Evolutionary conservation across 2,888 invertebrate species (phyloP).

Genomic region (Cheiracanthium punctorium): DNA sequence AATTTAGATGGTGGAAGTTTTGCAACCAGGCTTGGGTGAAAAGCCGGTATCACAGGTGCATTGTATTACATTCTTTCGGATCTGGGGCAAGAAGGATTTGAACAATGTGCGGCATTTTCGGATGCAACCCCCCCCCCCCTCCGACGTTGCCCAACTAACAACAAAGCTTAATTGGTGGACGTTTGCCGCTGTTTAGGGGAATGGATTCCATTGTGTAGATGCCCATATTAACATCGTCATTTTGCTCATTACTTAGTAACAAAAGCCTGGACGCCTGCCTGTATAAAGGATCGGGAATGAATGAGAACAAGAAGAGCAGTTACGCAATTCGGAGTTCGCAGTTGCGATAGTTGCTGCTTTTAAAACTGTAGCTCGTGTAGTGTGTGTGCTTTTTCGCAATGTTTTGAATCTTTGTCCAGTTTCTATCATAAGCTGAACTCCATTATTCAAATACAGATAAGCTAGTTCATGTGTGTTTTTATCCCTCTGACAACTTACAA

Average conservation of each 20-base stretch:
- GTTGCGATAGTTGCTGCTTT: not conserved
- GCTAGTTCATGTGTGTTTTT: no score
- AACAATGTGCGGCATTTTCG: conserved; percentile 35
- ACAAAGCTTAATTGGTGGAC: conserved; percentile 58
- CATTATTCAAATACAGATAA: no score
- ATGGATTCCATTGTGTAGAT: conserved; percentile 42
- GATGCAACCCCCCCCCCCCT: conserved; percentile 32
- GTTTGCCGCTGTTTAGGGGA: conserved; percentile 52
- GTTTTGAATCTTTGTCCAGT: no score
- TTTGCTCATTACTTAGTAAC: conserved; percentile 44
- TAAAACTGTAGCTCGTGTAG: not conserved
- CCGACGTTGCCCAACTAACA: conserved; percentile 29
- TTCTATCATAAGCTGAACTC: no score
- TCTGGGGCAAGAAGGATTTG: conserved; percentile 39
- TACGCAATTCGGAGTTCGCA: not conserved
- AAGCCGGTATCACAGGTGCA: conserved; percentile 51
- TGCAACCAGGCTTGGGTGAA: conserved; percentile 49
- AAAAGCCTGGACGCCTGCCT: conserved; percentile 19
- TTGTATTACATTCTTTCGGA: conserved; percentile 42
- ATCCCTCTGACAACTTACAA: no score
- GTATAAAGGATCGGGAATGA: not conserved
- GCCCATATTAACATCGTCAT: conserved; percentile 20
- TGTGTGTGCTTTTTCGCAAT: conserved; percentile 1
- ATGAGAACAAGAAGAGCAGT: not conserved
- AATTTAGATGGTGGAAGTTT: conserved; percentile 43